Evolutionary conservation across 2,797 vertebrate genomes (phyloP).

Genomic region (Gorsachius magnificus): DNA sequence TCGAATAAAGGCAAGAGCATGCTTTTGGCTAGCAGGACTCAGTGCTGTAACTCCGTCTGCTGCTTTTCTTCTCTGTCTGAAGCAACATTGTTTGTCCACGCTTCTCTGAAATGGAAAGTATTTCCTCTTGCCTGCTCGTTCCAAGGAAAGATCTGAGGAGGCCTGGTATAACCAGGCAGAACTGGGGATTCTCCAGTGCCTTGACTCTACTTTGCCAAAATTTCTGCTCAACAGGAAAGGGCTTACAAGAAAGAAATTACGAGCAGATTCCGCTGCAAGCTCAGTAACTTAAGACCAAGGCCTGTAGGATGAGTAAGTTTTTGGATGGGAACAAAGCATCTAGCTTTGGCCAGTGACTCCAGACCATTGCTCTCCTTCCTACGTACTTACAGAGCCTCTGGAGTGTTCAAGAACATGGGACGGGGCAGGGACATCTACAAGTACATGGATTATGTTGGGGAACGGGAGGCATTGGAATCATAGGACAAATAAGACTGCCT

Average conservation of each 20-base stretch:
- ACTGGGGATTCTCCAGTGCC: conserved; percentile 50
- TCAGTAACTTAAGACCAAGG: conserved; percentile 16
- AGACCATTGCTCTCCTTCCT: not conserved
- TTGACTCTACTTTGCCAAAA: not conserved
- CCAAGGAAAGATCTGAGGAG: conserved; percentile 57
- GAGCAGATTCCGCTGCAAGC: conserved; percentile 31
- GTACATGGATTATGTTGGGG: accelerated
- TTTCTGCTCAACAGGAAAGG: conserved; percentile 24
- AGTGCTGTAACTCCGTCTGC: not conserved
- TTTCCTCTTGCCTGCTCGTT: conserved; percentile 45
- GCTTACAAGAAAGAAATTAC: conserved; percentile 7
- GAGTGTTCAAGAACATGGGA: not conserved
- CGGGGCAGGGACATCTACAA: not conserved
- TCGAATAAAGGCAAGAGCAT: conserved; percentile 54
- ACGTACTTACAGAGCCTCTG: not conserved
- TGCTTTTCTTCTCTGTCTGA: conserved; percentile 56
- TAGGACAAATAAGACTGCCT: not conserved
- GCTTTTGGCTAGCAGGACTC: conserved; percentile 48
- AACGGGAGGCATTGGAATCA: not conserved
- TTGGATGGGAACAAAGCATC: not conserved
- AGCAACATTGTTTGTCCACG: conserved; percentile 28
- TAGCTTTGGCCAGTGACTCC: not conserved
- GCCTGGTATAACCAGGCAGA: conserved; percentile 55
- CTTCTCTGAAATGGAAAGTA: conserved; percentile 66
- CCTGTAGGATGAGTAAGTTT: conserved; percentile 12